Evolutionary conservation across 2,113 vertebrate species (phyloP).

Genomic region (Epinephelus fuscoguttatus): DNA sequence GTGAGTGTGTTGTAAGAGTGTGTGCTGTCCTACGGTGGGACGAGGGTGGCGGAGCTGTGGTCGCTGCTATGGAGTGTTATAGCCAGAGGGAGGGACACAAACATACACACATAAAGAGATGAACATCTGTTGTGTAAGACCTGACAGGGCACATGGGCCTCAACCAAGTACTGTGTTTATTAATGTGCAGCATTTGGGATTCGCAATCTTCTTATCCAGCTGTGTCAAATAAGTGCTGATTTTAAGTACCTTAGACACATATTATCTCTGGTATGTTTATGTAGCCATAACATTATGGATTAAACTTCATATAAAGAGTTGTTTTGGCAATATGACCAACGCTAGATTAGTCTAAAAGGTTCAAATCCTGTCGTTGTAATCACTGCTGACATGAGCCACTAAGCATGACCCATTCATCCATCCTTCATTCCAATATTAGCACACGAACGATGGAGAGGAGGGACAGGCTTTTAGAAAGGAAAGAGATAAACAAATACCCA

Average conservation of each 20-base stretch:
- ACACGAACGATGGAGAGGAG: slow-evolving; percentile 19
- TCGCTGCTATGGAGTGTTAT: slow-evolving; percentile 39
- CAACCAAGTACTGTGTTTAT: slow-evolving; percentile 27
- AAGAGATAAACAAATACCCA: slow-evolving; percentile 54
- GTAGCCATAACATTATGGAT: slow-evolving; percentile 35
- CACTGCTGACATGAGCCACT: slow-evolving; percentile 25
- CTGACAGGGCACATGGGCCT: slow-evolving; percentile 25
- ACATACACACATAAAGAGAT: slow-evolving; percentile 37
- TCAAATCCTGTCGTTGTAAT: slow-evolving; percentile 56
- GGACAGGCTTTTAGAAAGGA: slow-evolving; percentile 40
- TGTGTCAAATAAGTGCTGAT: slow-evolving; percentile 45
- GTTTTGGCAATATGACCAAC: slow-evolving; percentile 64
- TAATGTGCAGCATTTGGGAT: slow-evolving; percentile 53
- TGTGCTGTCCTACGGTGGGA: slow-evolving; percentile 10
- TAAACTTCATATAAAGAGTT: slow-evolving; percentile 49
- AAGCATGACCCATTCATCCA: slow-evolving; percentile 1
- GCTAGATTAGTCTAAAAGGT: slow-evolving; percentile 65
- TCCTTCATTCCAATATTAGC: slow-evolving; percentile 22
- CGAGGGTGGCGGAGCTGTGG: slow-evolving; percentile 10
- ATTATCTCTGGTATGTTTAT: slow-evolving; percentile 45
- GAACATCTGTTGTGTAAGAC: slow-evolving; percentile 59
- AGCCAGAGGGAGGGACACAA: slow-evolving; percentile 52
- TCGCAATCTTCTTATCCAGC: slow-evolving; percentile 58
- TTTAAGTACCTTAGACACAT: slow-evolving; percentile 56
- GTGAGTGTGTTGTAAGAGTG: slow-evolving; percentile 31